Base-by-base conservation (phyloP, 2,888 invertebrate species). In the Acheta domesticus region DNA sequence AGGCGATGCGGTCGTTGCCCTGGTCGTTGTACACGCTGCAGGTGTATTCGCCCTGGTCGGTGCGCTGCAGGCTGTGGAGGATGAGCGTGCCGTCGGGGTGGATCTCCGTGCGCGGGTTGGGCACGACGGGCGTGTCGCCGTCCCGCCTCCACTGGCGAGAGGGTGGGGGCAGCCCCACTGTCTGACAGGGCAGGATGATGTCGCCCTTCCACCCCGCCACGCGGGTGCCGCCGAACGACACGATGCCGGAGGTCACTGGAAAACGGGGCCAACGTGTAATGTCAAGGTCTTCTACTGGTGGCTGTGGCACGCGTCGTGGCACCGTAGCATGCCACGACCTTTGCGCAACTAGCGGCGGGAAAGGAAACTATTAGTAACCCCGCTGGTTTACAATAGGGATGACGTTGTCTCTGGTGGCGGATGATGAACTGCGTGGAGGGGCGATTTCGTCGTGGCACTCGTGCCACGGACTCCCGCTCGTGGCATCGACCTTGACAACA, bases 41-140 rank as follows among this genome's bases (percentile, higher is more conserved):
- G n/a, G 83, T 83, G 80, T 83, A 85, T 79, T 84, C 84, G 11
- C 84, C 84, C 49, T 82, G 80, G 76, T 85, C 84, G 48, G 83
- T 83, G 75, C 84, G 77, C 77, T 83, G 83, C 1, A 81, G 83
- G 19, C 80, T 81, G 14, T 82, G 80, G 19, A 84, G 82, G 23
- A 84, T 23, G 11, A 85, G 80, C n/a, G 84, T 82, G 12, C 84
- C 84, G 74, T 84, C 84, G 0, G 80, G 23, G 3, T 75, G 48
- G 2, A 75, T 16, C 19, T 75, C 23, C 1, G 36, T 16, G 20
- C 79, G 77, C 5, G 80, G 76, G n/a, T 77, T 74, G 20, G 49
- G 77, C 12, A 49, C 62, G 14, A 80, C 16, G 12, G 77, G 48
- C 74, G 75, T 75, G n/a, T 78, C 80, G 19, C 80, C 80, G 75